Evolutionary conservation across 1,140 invertebrate species (phyloP).

Genomic region (Marisa cornuarietis): DNA sequence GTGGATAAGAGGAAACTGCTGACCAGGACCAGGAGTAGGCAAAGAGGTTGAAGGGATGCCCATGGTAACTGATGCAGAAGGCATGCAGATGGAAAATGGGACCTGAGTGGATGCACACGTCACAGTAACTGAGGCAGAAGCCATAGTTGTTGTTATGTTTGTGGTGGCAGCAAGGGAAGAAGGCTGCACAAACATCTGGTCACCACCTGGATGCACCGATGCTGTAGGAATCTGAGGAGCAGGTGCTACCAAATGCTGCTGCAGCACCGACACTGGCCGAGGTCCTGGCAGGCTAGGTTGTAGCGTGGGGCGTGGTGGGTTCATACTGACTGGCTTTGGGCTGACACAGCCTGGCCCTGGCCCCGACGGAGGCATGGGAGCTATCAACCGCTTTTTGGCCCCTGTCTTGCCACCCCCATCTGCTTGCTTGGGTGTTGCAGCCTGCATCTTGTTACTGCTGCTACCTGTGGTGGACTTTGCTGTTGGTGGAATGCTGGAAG

Average conservation of each 20-base stretch:
- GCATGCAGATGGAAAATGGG: neutral
- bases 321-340: neutral
- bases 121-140: slow-evolving; percentile 1
- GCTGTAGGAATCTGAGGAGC: slow-evolving; percentile 12
- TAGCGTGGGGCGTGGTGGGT: neutral
- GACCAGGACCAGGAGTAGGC: slow-evolving; percentile 11
- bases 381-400: slow-evolving; percentile 9
- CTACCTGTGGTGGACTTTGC: slow-evolving; percentile 14
- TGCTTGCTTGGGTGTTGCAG: slow-evolving; percentile 19
- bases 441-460: slow-evolving; percentile 7
- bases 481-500: neutral
- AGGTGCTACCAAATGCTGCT: slow-evolving; percentile 15
- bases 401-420: neutral
- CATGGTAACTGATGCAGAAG: neutral
- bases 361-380: slow-evolving; percentile 2
- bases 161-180: neutral
- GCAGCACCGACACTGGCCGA: neutral
- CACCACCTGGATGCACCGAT: neutral
- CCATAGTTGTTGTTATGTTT: neutral
- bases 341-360: slow-evolving; percentile 4
- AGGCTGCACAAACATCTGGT: slow-evolving; percentile 13
- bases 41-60: neutral
- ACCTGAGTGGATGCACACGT: neutral
- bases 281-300: neutral
- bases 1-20: slow-evolving; percentile 33